A percentile compares a stretch with the other conserved stretches of the same genome.
phyloP scores from a whole-genome alignment of 2,797 vertebrate species.

The Philypnodon macrostomus region DNA sequence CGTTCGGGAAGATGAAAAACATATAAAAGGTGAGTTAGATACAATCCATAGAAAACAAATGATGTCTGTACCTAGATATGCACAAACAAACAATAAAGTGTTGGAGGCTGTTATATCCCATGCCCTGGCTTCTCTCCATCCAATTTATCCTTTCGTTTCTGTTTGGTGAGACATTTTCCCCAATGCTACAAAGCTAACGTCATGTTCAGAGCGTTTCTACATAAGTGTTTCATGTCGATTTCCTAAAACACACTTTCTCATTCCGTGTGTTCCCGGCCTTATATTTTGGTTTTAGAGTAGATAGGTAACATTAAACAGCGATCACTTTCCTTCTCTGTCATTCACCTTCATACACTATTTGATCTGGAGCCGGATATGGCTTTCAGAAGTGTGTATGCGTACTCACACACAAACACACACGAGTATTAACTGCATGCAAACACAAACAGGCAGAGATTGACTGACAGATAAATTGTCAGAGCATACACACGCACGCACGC shows the following conservation, averaged over 20 bases:
- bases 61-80: constrained; percentile 28
- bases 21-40: constrained; percentile 36
- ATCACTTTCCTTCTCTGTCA: constrained; percentile 69
- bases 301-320: constrained; percentile 75
- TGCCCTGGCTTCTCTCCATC: constrained; percentile 49
- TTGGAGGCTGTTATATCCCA: constrained; percentile 38
- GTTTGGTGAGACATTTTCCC: constrained; percentile 53
- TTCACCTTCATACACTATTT: constrained; percentile 72
- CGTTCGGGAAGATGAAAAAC: not conserved
- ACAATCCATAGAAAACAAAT: constrained; percentile 41
- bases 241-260: constrained; percentile 67
- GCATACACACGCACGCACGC: constrained; percentile 35
- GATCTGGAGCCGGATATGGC: constrained; percentile 73
- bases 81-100: constrained; percentile 54
- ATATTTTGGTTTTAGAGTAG: constrained; percentile 74
- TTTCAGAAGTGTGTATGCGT: constrained; percentile 68
- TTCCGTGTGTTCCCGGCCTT: too few relatives aligned
- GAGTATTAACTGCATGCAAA: constrained; percentile 28
- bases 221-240: constrained; percentile 74
- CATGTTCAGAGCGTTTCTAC: constrained; percentile 72
- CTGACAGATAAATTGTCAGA: constrained; percentile 68
- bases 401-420: constrained; percentile 43
- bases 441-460: constrained; percentile 53
- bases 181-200: constrained; percentile 61
- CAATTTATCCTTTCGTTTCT: constrained; percentile 59